phyloP scores from a whole-genome alignment of 2,113 vertebrate genomes.

The Entosphenus tridentatus region DNA sequence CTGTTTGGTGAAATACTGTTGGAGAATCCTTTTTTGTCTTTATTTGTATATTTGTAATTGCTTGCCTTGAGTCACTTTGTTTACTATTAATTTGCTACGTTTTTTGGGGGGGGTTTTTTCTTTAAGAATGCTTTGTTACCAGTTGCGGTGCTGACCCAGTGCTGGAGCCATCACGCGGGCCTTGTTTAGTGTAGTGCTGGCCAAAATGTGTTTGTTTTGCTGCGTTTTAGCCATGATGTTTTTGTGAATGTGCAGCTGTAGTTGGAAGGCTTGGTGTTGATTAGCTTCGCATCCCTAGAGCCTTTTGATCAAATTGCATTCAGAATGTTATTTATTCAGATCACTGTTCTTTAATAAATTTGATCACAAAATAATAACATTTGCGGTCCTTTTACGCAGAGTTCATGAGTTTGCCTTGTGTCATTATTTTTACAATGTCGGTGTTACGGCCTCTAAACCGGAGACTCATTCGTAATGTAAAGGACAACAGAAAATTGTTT shows the following conservation, averaged over 20 bases:
- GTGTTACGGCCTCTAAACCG: no score
- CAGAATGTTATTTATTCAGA: slow-evolving; percentile 5
- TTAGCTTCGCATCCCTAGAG: slow-evolving; percentile 3
- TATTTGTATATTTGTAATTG: slow-evolving; percentile 5
- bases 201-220: neutral
- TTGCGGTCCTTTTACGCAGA: no score
- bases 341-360: slow-evolving; percentile 6
- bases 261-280: neutral
- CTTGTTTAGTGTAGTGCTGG: neutral
- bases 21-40: slow-evolving; percentile 4
- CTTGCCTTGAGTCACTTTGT: slow-evolving; percentile 3
- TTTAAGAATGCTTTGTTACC: no score
- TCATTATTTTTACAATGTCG: no score
- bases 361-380: neutral
- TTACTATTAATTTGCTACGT: neutral
- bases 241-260: slow-evolving; percentile 1
- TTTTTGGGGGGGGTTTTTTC: no score
- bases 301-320: slow-evolving; percentile 7
- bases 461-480: no score
- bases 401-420: no score
- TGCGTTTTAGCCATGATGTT: slow-evolving; percentile 1
- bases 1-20: neutral
- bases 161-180: neutral
- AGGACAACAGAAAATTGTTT: no score
- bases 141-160: no score